Conservation (phyloP, 2,797 vertebrate genomes). For the Coregonus suidteri region DNA sequence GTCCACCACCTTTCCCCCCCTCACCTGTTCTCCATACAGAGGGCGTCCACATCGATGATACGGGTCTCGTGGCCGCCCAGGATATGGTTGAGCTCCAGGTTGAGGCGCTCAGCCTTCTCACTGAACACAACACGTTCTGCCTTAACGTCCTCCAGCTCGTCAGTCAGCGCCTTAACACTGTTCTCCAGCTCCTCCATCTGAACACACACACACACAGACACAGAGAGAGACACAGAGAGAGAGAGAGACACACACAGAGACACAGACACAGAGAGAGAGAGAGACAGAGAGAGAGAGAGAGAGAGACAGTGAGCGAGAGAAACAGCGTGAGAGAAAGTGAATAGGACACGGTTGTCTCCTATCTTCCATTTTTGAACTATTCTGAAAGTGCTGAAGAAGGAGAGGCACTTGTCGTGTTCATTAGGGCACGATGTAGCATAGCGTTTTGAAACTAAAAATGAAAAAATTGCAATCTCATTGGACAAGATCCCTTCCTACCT, state of each 20-base stretch:
- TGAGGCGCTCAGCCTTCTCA: conserved; percentile 92
- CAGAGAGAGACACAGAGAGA: background rate
- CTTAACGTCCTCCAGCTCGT: conserved; percentile 92
- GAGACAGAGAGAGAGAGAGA: background rate
- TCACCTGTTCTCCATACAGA: conserved; percentile 97
- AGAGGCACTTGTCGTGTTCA: background rate
- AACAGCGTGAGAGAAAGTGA: background rate
- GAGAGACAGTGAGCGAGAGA: background rate
- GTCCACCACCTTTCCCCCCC: conserved; percentile 25
- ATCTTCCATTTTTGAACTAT: too few relatives aligned
- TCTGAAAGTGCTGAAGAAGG: background rate
- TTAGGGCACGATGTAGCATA: too few relatives aligned
- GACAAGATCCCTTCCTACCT: conserved; percentile 71
- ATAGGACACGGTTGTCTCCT: background rate
- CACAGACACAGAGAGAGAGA: background rate
- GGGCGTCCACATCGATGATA: conserved; percentile 90
- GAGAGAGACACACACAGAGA: background rate
- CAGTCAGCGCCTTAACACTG: conserved; percentile 85
- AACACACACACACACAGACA: conserved; percentile 1
- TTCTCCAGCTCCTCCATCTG: conserved; percentile 90
- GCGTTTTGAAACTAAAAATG: too few relatives aligned
- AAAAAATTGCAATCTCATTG: too few relatives aligned
- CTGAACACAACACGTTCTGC: conserved; percentile 91
- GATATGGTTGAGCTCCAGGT: conserved; percentile 92
- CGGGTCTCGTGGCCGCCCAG: conserved; percentile 87